phyloP scores from a whole-genome alignment of 2,797 vertebrate genomes.

The Characodon lateralis region DNA sequence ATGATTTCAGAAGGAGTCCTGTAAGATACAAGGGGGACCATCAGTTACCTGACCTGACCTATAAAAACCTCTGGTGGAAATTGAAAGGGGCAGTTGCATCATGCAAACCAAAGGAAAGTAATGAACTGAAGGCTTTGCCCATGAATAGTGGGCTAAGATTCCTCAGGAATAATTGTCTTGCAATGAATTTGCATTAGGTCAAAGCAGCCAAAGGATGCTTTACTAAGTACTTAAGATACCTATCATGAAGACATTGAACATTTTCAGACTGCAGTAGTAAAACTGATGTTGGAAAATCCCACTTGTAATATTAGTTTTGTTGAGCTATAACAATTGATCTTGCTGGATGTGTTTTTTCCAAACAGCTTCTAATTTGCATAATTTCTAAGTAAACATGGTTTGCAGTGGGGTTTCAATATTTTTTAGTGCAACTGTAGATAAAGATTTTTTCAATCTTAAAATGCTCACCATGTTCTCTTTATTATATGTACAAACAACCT shows the following conservation, averaged over 20 bases:
- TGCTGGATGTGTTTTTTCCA: neutral
- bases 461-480: neutral
- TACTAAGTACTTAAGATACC: neutral
- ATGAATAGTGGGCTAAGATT: neutral
- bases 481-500: neutral
- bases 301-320: too few relatives aligned
- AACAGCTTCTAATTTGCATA: neutral
- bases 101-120: neutral
- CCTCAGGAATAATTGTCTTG: neutral
- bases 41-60: neutral
- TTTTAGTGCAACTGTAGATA: neutral
- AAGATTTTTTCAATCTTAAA: neutral
- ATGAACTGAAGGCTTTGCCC: neutral
- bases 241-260: neutral
- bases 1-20: neutral
- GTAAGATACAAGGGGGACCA: neutral
- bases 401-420: neutral
- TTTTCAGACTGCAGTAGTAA: neutral
- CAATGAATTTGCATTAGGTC: neutral
- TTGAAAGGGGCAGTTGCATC: neutral
- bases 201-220: neutral
- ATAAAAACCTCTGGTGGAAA: neutral
- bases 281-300: too few relatives aligned
- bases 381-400: neutral
- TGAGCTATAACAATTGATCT: neutral